Evolutionary conservation across 2,797 vertebrate genomes (phyloP).

Genomic region (Gadopsis marmoratus): DNA sequence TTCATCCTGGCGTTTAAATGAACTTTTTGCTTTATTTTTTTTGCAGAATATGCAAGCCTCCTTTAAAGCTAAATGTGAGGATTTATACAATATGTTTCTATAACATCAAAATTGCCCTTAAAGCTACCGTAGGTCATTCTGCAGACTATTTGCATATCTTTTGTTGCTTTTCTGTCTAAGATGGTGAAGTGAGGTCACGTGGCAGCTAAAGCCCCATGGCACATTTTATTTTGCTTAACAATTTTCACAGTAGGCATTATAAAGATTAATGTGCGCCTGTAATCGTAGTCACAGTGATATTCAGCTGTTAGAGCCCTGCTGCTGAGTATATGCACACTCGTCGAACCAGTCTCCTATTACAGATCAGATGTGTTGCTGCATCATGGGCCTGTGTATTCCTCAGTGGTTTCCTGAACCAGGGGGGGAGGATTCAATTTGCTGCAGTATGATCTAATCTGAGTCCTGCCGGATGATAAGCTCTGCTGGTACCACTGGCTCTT

Average conservation of each 20-base stretch:
- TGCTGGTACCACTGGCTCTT: slow-evolving; percentile 61
- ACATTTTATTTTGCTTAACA: slow-evolving; percentile 12
- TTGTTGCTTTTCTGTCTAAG: slow-evolving; percentile 4
- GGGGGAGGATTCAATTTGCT: slow-evolving; percentile 82
- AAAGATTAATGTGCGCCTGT: slow-evolving; percentile 25
- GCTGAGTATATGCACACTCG: slow-evolving; percentile 35
- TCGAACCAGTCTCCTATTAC: slow-evolving; percentile 54
- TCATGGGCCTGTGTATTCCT: slow-evolving; percentile 71
- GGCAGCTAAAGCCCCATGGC: slow-evolving; percentile 4
- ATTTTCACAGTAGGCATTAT: slow-evolving; percentile 7
- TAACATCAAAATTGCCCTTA: slow-evolving; percentile 15
- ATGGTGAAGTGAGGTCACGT: slow-evolving; percentile 12
- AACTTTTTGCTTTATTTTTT: not conserved
- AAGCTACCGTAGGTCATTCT: slow-evolving; percentile 11
- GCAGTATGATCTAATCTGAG: slow-evolving; percentile 85
- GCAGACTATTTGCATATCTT: slow-evolving; percentile 17
- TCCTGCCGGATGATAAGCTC: slow-evolving; percentile 80
- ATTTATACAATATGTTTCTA: slow-evolving; percentile 31
- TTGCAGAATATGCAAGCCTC: not conserved
- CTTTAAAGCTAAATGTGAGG: slow-evolving; percentile 32
- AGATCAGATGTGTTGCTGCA: slow-evolving; percentile 70
- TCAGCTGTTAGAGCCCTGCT: slow-evolving; percentile 43
- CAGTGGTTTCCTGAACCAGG: slow-evolving; percentile 61
- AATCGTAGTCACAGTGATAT: slow-evolving; percentile 23
- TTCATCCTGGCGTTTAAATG: slow-evolving; percentile 45